These are phyloP conservation scores for Heliocidaris tuberculata DNA, from an alignment of 35 echinoderm and acorn worm genomes.

Conservation along the genomic window DNA sequence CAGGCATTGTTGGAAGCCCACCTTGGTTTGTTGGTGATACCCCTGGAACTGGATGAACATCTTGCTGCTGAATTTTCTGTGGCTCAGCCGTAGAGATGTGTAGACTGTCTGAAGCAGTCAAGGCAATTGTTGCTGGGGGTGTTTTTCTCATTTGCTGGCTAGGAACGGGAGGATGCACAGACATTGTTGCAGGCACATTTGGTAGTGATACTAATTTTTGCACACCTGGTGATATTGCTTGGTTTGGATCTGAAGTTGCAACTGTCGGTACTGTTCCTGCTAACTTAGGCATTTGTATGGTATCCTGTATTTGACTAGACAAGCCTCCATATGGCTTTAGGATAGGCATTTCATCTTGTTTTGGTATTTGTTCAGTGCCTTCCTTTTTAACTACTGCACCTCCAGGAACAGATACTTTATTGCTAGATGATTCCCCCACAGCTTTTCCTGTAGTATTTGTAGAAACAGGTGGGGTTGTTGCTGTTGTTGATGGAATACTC, in stretches of 20 bases:
- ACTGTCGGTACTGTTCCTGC: neutral
- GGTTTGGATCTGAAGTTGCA: neutral
- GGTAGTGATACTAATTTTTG: neutral
- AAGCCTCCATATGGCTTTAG: conserved; percentile 31
- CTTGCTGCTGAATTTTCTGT: neutral
- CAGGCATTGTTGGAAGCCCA: neutral
- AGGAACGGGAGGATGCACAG: neutral
- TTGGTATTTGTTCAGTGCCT: neutral
- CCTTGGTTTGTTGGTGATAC: neutral
- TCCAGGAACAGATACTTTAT: neutral
- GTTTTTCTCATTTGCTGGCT: neutral
- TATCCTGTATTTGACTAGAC: conserved; percentile 7
- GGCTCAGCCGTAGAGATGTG: neutral
- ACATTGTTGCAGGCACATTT: conserved; percentile 28
- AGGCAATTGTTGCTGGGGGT: conserved; percentile 4
- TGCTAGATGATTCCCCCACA: neutral
- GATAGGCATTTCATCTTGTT: conserved; percentile 40
- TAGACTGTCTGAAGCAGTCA: neutral
- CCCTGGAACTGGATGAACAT: neutral
- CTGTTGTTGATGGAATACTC: neutral
- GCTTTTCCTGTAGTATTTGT: neutral
- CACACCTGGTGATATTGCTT: conserved; percentile 14
- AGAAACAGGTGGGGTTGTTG: neutral
- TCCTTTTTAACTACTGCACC: neutral
- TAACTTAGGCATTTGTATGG: neutral